Percentiles rank a stretch among this genome's conserved stretches.
These are phyloP conservation scores for Onychomys leucogaster DNA, from an alignment of 2,797 vertebrate genomes.

Conservation along the genomic window DNA sequence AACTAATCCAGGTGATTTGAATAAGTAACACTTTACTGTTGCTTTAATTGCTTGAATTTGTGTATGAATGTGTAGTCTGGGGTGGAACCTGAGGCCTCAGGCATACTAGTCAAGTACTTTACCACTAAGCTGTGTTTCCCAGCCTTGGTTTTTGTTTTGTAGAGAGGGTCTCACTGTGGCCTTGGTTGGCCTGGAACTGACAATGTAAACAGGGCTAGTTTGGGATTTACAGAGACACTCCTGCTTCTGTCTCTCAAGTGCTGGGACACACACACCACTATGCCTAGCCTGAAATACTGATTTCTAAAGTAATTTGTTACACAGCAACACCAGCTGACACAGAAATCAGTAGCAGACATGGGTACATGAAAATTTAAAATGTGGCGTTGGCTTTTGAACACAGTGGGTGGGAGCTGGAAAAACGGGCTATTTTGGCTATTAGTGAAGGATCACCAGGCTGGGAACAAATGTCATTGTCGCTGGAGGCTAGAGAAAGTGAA, in stretches of 20 bases:
- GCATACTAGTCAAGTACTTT: background rate
- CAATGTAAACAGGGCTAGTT: background rate
- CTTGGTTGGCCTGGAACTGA: background rate
- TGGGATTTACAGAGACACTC: background rate
- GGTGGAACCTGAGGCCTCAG: background rate
- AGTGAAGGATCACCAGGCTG: background rate
- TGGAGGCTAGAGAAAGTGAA: background rate
- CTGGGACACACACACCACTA: background rate
- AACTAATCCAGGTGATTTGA: background rate
- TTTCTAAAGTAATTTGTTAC: background rate
- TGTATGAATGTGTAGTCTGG: background rate
- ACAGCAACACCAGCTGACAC: background rate
- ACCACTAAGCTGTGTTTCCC: background rate
- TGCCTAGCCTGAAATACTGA: background rate
- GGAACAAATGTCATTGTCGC: background rate
- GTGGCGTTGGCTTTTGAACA: background rate
- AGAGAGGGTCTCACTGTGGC: background rate
- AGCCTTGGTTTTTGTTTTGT: background rate
- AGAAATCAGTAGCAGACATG: background rate
- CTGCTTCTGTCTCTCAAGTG: background rate
- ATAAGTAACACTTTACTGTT: background rate
- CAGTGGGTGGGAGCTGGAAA: background rate
- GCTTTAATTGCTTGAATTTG: background rate
- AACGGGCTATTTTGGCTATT: background rate
- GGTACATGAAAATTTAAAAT: background rate